phyloP scores from a whole-genome alignment of 2,888 invertebrate species.

The Oscheius sp. region DNA sequence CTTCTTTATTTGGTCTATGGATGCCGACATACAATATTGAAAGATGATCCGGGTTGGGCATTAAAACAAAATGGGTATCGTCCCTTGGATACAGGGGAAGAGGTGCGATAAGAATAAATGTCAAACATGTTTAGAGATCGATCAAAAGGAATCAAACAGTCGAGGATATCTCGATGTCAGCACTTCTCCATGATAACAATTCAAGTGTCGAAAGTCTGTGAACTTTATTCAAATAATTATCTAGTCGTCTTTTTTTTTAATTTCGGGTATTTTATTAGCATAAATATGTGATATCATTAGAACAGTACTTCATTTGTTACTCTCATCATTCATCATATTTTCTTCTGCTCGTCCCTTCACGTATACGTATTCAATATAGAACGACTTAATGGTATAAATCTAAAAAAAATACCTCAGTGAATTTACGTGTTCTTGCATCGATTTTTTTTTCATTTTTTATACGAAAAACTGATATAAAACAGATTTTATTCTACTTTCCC shows the following conservation, averaged over 20 bases:
- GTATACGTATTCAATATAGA: no score
- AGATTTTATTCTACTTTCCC: no score
- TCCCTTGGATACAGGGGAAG: conserved; percentile 10
- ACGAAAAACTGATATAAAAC: not conserved
- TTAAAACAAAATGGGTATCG: conserved; percentile 15
- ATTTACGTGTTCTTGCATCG: no score
- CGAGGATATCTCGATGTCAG: conserved; percentile 17
- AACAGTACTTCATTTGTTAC: not conserved
- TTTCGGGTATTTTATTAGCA: conserved; percentile 1
- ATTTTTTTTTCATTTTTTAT: not conserved
- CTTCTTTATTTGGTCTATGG: conserved; percentile 48
- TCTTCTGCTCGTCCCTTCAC: not conserved
- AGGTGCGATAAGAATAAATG: not conserved
- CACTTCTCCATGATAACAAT: conserved; percentile 21
- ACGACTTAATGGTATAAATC: no score
- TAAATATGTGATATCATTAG: not conserved
- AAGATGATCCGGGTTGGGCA: conserved; percentile 30
- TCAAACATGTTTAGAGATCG: not conserved
- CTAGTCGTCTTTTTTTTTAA: not conserved
- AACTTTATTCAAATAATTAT: not conserved
- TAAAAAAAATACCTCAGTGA: no score
- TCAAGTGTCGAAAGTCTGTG: conserved; percentile 9
- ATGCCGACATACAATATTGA: conserved; percentile 44
- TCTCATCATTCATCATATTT: conserved; percentile 75
- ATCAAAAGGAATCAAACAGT: not conserved